A percentile compares a stretch with the other conserved stretches of the same genome.
Evolutionary conservation across 1,140 invertebrate species (phyloP).

Genomic region (Trinorchestia longiramus): DNA sequence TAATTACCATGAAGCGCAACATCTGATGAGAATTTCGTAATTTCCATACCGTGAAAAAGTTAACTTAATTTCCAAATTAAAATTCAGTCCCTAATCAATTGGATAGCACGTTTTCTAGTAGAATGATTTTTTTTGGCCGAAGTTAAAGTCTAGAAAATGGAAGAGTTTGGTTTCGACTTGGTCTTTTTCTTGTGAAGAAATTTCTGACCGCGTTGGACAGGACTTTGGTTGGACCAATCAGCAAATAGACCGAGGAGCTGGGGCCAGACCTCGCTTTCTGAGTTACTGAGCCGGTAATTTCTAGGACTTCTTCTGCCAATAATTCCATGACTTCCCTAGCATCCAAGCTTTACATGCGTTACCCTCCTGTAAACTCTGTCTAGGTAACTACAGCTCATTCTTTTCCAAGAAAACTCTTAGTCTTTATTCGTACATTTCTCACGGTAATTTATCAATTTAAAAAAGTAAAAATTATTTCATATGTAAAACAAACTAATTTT

Average conservation of each 20-base stretch:
- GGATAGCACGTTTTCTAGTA: not conserved
- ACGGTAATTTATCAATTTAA: not conserved
- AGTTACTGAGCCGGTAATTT: slow-evolving; percentile 39
- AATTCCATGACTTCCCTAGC: not conserved
- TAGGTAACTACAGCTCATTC: not conserved
- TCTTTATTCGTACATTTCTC: not conserved
- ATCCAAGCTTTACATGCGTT: not conserved
- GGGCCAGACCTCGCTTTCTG: not conserved
- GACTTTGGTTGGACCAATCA: slow-evolving; percentile 39
- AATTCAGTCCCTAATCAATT: not conserved
- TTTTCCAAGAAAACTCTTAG: not conserved
- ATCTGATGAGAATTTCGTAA: not conserved
- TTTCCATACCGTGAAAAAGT: not conserved
- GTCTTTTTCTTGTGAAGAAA: not conserved
- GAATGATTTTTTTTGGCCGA: not conserved
- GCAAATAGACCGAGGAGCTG: slow-evolving; percentile 3
- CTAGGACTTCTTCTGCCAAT: not conserved
- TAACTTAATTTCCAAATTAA: not conserved
- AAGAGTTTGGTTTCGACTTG: not conserved
- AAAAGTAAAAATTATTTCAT: not conserved
- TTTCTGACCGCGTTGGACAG: slow-evolving; percentile 44
- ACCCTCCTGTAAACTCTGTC: not conserved
- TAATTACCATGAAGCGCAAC: too few species aligned
- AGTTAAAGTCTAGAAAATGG: not conserved
- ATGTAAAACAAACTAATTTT: not conserved